These are phyloP conservation scores for Hemitrygon akajei DNA, from an alignment of 2,797 vertebrate genomes.

Conservation along the genomic window DNA sequence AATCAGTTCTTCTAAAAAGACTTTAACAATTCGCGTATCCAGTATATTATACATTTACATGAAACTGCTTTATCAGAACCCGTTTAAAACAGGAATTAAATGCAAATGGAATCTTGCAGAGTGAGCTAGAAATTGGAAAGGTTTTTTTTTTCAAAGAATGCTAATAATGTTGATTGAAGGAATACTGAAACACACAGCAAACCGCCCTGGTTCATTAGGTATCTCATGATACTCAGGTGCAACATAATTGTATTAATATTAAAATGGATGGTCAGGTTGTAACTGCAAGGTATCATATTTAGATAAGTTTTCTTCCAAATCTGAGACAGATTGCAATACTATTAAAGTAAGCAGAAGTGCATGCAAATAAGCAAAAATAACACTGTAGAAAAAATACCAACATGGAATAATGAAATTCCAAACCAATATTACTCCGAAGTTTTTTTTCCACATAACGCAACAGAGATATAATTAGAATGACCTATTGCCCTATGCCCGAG, in stretches of 20 bases:
- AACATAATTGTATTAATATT: too few relatives aligned
- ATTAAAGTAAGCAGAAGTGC: background rate
- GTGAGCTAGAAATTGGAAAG: background rate
- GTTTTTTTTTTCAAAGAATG: background rate
- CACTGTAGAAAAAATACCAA: background rate
- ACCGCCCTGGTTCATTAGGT: background rate
- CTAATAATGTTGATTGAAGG: background rate
- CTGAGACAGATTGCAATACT: too few relatives aligned
- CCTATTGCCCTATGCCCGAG: background rate
- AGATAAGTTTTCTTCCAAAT: too few relatives aligned
- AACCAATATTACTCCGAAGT: background rate
- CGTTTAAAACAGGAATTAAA: background rate
- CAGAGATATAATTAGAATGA: constrained; percentile 33
- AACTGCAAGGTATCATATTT: background rate
- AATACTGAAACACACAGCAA: background rate
- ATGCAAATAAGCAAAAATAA: background rate
- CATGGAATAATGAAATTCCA: background rate
- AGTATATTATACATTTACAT: constrained; percentile 5
- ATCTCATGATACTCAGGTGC: too few relatives aligned
- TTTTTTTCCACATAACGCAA: background rate
- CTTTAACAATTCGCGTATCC: background rate
- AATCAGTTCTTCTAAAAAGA: background rate
- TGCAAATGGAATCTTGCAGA: background rate
- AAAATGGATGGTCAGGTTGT: background rate
- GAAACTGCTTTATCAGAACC: background rate